These are phyloP conservation scores for Ariopsis seemanni DNA, from an alignment of 2,113 vertebrate species.

Conservation along the genomic window DNA sequence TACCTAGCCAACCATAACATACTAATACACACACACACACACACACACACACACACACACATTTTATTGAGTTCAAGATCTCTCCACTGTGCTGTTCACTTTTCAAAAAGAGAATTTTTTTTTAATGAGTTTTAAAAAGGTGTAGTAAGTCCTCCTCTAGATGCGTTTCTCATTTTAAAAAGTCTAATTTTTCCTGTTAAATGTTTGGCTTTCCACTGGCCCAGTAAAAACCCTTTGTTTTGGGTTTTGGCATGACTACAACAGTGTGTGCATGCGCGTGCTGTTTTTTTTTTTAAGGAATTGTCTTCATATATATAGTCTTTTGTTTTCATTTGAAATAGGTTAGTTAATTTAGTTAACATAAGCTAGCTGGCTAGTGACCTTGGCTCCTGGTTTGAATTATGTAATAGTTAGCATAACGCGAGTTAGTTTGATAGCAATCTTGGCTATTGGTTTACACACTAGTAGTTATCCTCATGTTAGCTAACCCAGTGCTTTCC, in stretches of 20 bases:
- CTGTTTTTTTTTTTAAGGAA: neutral
- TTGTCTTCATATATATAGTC: neutral
- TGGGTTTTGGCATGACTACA: neutral
- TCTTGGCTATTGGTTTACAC: neutral
- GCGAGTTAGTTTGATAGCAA: neutral
- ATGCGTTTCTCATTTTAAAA: neutral
- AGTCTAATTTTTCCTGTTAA: neutral
- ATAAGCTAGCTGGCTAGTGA: neutral
- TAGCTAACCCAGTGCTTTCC: neutral
- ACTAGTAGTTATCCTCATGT: neutral
- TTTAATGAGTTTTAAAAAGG: neutral
- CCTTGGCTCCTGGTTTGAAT: neutral
- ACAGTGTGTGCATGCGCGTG: neutral
- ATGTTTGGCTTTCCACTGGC: neutral
- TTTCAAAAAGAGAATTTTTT: neutral
- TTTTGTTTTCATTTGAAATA: neutral
- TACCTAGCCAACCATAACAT: neutral
- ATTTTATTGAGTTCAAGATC: neutral
- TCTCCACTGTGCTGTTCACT: neutral
- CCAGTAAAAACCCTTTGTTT: neutral
- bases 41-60: neutral
- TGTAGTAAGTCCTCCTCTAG: neutral
- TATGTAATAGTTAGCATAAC: neutral
- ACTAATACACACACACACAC: neutral
- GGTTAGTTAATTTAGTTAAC: neutral